A percentile compares a stretch with the other conserved stretches of the same genome.
Conservation (phyloP, 2,797 vertebrate species). For the Acridotheres tristis region DNA sequence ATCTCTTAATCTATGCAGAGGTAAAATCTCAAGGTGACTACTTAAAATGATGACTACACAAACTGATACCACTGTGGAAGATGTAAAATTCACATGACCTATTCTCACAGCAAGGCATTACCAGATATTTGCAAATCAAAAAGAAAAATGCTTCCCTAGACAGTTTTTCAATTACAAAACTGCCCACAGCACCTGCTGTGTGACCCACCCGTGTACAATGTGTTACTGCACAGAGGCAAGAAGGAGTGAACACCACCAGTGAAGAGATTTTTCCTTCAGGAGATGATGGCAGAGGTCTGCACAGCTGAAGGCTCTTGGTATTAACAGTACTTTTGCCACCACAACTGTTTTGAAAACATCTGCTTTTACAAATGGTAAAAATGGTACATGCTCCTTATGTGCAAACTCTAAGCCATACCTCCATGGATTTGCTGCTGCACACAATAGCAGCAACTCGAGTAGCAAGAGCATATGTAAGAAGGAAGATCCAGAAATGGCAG, state of each 20-base stretch:
- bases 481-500: not conserved
- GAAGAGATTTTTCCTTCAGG: not conserved
- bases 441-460: not conserved
- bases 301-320: not conserved
- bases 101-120: not conserved
- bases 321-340: not conserved
- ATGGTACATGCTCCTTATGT: not conserved
- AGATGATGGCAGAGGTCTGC: not conserved
- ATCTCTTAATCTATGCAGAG: conserved; percentile 27
- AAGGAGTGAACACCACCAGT: not conserved
- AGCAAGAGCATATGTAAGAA: accelerated
- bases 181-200: not conserved
- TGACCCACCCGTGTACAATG: accelerated
- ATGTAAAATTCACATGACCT: not conserved
- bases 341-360: not conserved
- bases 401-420: not conserved
- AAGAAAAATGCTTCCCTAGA: not conserved
- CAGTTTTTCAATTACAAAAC: not conserved
- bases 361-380: not conserved
- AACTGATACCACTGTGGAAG: not conserved
- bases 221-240: not conserved
- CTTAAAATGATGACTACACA: not conserved
- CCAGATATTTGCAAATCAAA: not conserved
- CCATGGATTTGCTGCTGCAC: not conserved
- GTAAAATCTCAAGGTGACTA: conserved; percentile 26